Evolutionary conservation across 1,140 invertebrate species (phyloP).

Genomic region (Drosophila gunungcola): DNA sequence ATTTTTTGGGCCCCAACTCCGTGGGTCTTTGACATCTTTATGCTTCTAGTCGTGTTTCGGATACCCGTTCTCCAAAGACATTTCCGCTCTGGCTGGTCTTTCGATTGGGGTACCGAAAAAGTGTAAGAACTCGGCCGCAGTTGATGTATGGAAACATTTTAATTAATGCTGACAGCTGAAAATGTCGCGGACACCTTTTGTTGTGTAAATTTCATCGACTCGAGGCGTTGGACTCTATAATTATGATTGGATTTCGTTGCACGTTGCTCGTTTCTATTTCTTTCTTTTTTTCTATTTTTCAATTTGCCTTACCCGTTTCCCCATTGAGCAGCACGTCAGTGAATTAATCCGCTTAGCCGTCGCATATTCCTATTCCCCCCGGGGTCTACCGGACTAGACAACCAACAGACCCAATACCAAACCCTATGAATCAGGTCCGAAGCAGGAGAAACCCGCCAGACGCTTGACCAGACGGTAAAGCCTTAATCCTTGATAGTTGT

Average conservation of each 20-base stretch:
- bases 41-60: slow-evolving; percentile 63
- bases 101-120: slow-evolving; percentile 29
- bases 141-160: slow-evolving; percentile 79
- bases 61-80: slow-evolving; percentile 56
- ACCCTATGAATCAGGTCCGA: slow-evolving; percentile 31
- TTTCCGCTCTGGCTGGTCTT: slow-evolving; percentile 56
- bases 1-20: slow-evolving; percentile 18
- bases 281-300: slow-evolving; percentile 17
- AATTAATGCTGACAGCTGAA: slow-evolving; percentile 81
- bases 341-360: slow-evolving; percentile 74
- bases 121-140: slow-evolving; percentile 68
- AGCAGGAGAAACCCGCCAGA: slow-evolving; percentile 40
- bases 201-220: slow-evolving; percentile 69
- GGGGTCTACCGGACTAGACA: slow-evolving; percentile 65
- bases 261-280: slow-evolving; percentile 39
- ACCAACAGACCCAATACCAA: slow-evolving; percentile 46
- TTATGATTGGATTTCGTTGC: slow-evolving; percentile 74
- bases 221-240: slow-evolving; percentile 55
- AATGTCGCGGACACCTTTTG: slow-evolving; percentile 76
- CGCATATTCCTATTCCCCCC: slow-evolving; percentile 57
- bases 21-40: slow-evolving; percentile 68
- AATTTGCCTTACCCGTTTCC: slow-evolving; percentile 21
- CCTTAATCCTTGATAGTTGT: slow-evolving; percentile 75
- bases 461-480: slow-evolving; percentile 75
- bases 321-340: slow-evolving; percentile 70